phyloP scores from a whole-genome alignment of 1,140 invertebrate species.

The Hydropsyche tenuis region DNA sequence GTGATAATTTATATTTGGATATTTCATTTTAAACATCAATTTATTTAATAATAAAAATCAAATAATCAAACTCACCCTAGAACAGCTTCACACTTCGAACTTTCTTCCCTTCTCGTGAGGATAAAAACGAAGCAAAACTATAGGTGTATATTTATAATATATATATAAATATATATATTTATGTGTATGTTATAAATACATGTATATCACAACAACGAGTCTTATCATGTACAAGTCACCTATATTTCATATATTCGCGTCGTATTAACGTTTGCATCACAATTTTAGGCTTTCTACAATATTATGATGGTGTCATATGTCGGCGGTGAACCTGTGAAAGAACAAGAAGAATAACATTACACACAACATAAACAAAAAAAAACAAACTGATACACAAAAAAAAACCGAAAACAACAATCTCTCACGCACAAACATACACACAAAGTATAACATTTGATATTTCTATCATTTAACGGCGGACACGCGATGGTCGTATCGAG shows the following conservation, averaged over 20 bases:
- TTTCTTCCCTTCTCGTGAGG: background rate
- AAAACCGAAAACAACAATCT: too few species aligned
- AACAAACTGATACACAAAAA: too few species aligned
- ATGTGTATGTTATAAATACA: slow-evolving; percentile 15
- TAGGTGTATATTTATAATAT: background rate
- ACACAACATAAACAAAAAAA: background rate
- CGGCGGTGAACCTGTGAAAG: slow-evolving; percentile 4
- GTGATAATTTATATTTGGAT: too few species aligned
- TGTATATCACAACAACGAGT: slow-evolving; percentile 18
- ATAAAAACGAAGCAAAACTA: slow-evolving; percentile 7
- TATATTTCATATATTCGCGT: slow-evolving; percentile 9
- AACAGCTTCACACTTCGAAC: too few species aligned
- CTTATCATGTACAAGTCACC: slow-evolving; percentile 22
- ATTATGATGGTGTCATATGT: background rate
- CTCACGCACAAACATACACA: too few species aligned
- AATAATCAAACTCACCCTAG: too few species aligned
- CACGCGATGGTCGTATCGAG: slow-evolving; percentile 12
- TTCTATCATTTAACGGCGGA: slow-evolving; percentile 5
- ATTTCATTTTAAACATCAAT: too few species aligned
- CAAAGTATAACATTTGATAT: background rate
- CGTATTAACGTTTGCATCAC: slow-evolving; percentile 16
- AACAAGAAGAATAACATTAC: background rate
- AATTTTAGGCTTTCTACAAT: slow-evolving; percentile 2
- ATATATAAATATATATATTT: slow-evolving; percentile 10
- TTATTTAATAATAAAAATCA: too few species aligned